phyloP scores from a whole-genome alignment of 2,888 invertebrate species.

The Lochmaea crataegi region DNA sequence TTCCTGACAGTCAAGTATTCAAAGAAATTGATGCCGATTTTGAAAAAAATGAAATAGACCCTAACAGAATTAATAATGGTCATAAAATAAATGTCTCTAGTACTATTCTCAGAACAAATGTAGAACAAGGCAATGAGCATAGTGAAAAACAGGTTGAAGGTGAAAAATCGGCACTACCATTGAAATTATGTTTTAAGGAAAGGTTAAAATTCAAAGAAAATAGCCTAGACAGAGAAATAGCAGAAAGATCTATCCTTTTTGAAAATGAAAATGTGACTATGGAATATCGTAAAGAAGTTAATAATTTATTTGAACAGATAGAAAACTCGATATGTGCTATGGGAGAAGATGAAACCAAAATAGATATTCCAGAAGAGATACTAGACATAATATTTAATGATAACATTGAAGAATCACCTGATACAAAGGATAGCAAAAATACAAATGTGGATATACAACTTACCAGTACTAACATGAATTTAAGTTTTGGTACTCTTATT shows the following conservation, averaged over 20 bases:
- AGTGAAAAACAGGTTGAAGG: background rate
- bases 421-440: slow-evolving; percentile 33
- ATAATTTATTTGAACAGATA: slow-evolving; percentile 65
- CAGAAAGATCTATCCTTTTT: slow-evolving; percentile 47
- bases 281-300: slow-evolving; percentile 62
- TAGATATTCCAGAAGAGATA: slow-evolving; percentile 50
- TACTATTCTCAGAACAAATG: background rate
- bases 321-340: slow-evolving; percentile 69
- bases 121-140: background rate
- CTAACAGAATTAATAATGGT: background rate
- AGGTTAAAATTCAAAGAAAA: slow-evolving; percentile 36
- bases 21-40: slow-evolving; percentile 51
- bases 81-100: slow-evolving; percentile 10
- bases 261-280: slow-evolving; percentile 47
- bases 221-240: slow-evolving; percentile 37
- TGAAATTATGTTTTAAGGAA: slow-evolving; percentile 40
- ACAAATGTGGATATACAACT: background rate
- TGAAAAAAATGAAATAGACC: slow-evolving; percentile 25
- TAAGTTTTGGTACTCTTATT: slow-evolving; percentile 55
- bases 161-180: slow-evolving; percentile 6
- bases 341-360: slow-evolving; percentile 50
- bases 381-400: slow-evolving; percentile 51
- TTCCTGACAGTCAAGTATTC: slow-evolving; percentile 54
- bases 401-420: slow-evolving; percentile 52
- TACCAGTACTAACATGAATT: slow-evolving; percentile 43